These are phyloP conservation scores for Drosophila seclusa DNA, from an alignment of 2,888 invertebrate species.

Conservation along the genomic window DNA sequence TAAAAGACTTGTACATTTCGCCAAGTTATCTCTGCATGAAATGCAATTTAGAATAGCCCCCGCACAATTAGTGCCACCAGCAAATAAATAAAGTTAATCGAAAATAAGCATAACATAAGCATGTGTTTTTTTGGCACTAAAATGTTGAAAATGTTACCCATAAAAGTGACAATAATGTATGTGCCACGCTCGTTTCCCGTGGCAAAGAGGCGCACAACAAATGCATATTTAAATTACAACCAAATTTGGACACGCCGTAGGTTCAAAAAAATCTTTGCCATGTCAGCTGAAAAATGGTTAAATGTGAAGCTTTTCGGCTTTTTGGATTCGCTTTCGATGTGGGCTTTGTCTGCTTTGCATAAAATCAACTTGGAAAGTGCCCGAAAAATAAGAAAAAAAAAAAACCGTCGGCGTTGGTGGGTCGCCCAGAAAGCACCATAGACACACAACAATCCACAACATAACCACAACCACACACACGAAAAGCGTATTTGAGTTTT, in stretches of 20 bases:
- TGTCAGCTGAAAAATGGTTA: conserved; percentile 54
- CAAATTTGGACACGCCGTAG: conserved; percentile 62
- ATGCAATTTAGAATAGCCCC: background rate
- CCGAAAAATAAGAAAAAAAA: background rate
- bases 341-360: conserved; percentile 67
- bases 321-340: conserved; percentile 33
- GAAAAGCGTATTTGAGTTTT: conserved; percentile 53
- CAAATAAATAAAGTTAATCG: background rate
- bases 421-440: conserved; percentile 28
- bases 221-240: conserved; percentile 66
- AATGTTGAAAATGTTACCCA: conserved; percentile 14
- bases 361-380: conserved; percentile 52
- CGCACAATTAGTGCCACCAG: background rate
- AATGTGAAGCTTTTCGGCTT: conserved; percentile 45
- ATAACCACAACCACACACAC: conserved; percentile 3
- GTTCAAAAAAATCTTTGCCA: conserved; percentile 53
- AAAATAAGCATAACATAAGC: conserved; percentile 1
- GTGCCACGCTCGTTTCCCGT: conserved; percentile 10
- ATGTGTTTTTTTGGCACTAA: background rate
- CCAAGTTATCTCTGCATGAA: background rate
- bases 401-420: conserved; percentile 54
- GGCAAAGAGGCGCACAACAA: conserved; percentile 42
- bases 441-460: conserved; percentile 15
- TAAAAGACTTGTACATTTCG: background rate
- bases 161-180: conserved; percentile 29